Conservation (phyloP, 2,888 invertebrate species). For the Lottia scabra region DNA sequence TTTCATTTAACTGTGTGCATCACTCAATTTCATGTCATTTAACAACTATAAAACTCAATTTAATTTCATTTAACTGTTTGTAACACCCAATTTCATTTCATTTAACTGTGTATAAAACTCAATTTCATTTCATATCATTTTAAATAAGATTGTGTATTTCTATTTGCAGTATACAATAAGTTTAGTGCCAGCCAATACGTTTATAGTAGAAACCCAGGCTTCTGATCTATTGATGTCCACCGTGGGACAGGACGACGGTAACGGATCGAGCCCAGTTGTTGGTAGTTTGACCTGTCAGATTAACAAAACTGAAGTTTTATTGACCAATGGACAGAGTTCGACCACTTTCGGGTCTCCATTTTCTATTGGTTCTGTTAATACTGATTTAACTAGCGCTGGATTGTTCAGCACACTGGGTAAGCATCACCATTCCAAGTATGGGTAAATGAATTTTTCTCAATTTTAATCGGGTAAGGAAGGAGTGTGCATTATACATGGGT, state of each 20-base stretch:
- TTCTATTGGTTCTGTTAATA: background rate
- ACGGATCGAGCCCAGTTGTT: background rate
- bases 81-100: background rate
- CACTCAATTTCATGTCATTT: background rate
- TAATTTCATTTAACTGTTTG: no score
- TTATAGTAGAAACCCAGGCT: background rate
- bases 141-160: no score
- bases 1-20: no score
- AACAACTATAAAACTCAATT: no score
- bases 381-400: background rate
- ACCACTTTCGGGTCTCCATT: background rate
- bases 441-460: no score
- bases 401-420: no score
- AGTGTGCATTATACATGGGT: no score
- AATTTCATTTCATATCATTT: background rate
- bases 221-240: background rate
- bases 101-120: background rate
- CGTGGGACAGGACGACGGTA: background rate
- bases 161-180: background rate
- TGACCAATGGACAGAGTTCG: background rate
- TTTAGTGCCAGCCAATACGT: background rate
- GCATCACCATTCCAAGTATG: no score
- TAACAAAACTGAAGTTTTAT: background rate
- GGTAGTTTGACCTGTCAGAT: background rate
- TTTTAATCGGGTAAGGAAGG: no score